Evolutionary conservation across 1,140 invertebrate species (phyloP), one percentile per base, ranked within the genome.

Genomic region (Carposina sasakii): DNA sequence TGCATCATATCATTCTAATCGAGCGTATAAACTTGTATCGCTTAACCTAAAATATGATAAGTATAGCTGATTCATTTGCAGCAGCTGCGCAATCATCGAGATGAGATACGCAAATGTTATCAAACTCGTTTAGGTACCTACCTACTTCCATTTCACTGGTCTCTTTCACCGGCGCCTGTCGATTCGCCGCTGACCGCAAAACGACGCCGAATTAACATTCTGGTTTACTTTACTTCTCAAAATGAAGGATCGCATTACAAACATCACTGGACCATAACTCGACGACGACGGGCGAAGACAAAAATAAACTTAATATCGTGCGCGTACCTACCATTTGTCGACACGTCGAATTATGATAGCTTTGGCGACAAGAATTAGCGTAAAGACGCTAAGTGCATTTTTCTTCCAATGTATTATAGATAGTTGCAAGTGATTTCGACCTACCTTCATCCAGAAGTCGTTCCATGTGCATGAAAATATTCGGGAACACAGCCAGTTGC

Each of bases 391-490:
- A 56, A n/a, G 45, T 53, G 49, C 49, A 55, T 16, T 56, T 47
- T 48, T 26, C 36, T 51, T 36, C 39, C 52, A 37, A 52, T 41
- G 57, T 60, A 45, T 64, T 70, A 56, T 58, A 57, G 52, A 61
- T 58, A 66, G 54, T 52, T 48, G 23, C 31, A 56, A 46, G 37
- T 46, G 36, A 62, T 59, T 63, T 55, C 58, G 48, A 76, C 92
- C 91, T 92, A 99, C 98, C 98, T 94, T 99, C 98, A 82, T 99
- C 98, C 74, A 99, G 90, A 67, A 99, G 92, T 84, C 98, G 91
- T 88, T 99, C 98, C 73, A 99, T 92, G 88, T 99, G 98, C 87
- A 98, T 92, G 89, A 99, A 99, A 83, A 99, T 95, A 91, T 98
- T 99, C 59, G 98, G 98, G 88, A 99, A 98, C 78, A 97, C 97